A percentile compares a stretch with the other conserved stretches of the same genome.
Evolutionary conservation across 2,113 vertebrate species (phyloP).

Genomic region (Ceuthmochares aereus): DNA sequence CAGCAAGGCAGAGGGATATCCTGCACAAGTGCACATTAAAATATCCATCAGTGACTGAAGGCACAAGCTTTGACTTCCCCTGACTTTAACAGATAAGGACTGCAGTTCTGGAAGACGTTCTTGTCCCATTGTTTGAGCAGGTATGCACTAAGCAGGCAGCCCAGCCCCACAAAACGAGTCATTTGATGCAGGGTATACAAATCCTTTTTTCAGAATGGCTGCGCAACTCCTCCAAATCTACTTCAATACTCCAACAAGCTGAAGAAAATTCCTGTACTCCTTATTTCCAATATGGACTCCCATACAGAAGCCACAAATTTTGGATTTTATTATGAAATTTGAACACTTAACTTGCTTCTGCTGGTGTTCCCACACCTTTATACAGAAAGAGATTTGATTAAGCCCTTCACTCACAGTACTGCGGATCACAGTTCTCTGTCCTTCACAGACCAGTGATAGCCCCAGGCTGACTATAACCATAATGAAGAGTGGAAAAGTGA

Average conservation of each 20-base stretch:
- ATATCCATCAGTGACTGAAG: background rate
- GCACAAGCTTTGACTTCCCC: rapidly evolving
- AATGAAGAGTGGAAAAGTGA: background rate
- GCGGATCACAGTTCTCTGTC: background rate
- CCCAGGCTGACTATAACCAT: background rate
- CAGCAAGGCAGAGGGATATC: background rate
- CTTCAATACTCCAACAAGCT: background rate
- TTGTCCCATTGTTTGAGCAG: background rate
- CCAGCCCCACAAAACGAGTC: background rate
- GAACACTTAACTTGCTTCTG: background rate
- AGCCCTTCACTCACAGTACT: background rate
- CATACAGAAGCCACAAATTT: background rate
- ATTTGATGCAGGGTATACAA: background rate
- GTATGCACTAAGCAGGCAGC: background rate
- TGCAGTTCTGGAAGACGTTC: background rate
- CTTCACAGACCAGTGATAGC: background rate
- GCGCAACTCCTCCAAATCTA: background rate
- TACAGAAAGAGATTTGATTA: background rate
- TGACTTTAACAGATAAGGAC: background rate
- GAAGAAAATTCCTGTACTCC: background rate
- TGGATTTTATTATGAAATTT: background rate
- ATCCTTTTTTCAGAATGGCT: background rate
- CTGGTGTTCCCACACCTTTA: background rate
- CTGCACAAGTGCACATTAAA: background rate
- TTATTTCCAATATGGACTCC: background rate